Percentiles rank a stretch among this genome's conserved stretches.
Conservation (phyloP, 2,797 vertebrate genomes). For the Darevskia nairensis region DNA sequence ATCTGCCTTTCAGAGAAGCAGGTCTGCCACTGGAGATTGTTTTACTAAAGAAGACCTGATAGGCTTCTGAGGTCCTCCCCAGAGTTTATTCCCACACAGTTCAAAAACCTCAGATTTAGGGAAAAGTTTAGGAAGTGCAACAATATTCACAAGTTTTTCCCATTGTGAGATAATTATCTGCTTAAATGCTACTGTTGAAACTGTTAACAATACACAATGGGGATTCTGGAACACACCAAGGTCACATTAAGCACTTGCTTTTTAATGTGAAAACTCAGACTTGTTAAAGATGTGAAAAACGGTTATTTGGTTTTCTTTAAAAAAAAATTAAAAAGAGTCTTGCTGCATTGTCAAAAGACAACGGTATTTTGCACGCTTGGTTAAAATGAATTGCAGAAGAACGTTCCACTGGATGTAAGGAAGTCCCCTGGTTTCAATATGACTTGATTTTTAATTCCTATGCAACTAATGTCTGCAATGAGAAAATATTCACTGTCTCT, state of each 20-base stretch:
- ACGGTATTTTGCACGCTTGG: neutral
- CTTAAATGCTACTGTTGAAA: neutral
- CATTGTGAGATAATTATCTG: neutral
- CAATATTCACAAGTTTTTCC: neutral
- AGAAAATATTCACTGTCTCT: neutral
- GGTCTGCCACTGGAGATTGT: neutral
- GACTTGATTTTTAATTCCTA: neutral
- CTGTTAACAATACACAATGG: accelerated
- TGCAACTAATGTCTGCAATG: neutral
- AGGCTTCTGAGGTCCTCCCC: neutral
- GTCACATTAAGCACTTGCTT: constrained; percentile 4
- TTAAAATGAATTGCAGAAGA: neutral
- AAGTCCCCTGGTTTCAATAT: neutral
- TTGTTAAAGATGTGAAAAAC: neutral
- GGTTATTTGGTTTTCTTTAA: neutral
- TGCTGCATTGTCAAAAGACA: neutral
- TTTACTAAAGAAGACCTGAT: neutral
- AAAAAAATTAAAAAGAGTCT: neutral
- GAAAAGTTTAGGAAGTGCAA: constrained; percentile 18
- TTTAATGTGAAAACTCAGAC: neutral
- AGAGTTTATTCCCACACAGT: neutral
- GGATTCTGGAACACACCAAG: neutral
- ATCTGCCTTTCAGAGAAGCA: neutral
- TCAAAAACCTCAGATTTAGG: neutral
- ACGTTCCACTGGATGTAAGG: neutral